phyloP scores from a whole-genome alignment of 2,113 vertebrate genomes.

The Laticauda colubrina region DNA sequence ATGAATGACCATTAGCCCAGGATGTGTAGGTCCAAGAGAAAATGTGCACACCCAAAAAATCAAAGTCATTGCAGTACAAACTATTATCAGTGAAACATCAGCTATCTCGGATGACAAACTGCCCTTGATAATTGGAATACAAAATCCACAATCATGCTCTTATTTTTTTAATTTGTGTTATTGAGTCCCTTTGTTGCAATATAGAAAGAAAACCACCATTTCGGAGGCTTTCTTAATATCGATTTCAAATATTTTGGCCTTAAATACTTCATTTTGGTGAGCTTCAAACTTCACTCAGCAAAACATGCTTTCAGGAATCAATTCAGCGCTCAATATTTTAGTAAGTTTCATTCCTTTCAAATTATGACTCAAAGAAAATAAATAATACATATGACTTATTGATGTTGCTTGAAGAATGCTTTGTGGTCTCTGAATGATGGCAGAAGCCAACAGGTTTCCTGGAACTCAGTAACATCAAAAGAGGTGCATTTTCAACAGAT shows the following conservation, averaged over 20 bases:
- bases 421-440: background rate
- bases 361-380: slow-evolving; percentile 62
- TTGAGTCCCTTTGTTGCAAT: slow-evolving; percentile 34
- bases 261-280: slow-evolving; percentile 60
- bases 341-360: slow-evolving; percentile 56
- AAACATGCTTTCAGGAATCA: slow-evolving; percentile 66
- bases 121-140: slow-evolving; percentile 17
- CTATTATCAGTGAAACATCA: slow-evolving; percentile 27
- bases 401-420: slow-evolving; percentile 56
- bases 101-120: slow-evolving; percentile 31
- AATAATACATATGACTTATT: slow-evolving; percentile 59
- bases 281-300: slow-evolving; percentile 55
- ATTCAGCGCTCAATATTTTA: slow-evolving; percentile 48
- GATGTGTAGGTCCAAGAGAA: no score
- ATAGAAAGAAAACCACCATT: slow-evolving; percentile 38
- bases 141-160: background rate
- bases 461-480: background rate
- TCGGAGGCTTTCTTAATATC: slow-evolving; percentile 59
- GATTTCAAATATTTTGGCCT: slow-evolving; percentile 62
- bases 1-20: background rate
- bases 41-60: no score
- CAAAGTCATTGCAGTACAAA: background rate
- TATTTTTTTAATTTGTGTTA: slow-evolving; percentile 35
- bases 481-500: background rate
- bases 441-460: background rate